Evolutionary conservation across 2,113 vertebrate species (phyloP), one percentile per base, ranked within the genome.

Genomic region (Tachuris rubrigastra): DNA sequence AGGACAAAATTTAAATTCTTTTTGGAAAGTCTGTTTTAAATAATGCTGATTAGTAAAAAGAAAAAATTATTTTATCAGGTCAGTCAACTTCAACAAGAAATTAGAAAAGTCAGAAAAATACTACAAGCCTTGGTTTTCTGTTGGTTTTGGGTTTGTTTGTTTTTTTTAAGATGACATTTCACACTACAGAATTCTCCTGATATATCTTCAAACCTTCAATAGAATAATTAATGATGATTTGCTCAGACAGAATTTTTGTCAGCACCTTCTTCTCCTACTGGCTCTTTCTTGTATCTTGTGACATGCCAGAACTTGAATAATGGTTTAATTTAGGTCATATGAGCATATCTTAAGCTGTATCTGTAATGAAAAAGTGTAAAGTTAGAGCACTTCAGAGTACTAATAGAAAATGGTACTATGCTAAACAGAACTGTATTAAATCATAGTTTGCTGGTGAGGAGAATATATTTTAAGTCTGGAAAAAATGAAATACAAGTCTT

Each of bases 361-460:
- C 93, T 86, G 22, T 56, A 78, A 83, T 65, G 76, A 95, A 94
- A 92, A 93, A 89, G 42, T 78, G 49, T 91, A 55, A 90, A 84
- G 72, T 90, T 90, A 65, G 47, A 31, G 41, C 21, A 28, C 35
- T 80, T 87, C 42, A 63, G 52, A 49, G 10, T 88, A 49, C 90
- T 94, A 95, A 92, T 75, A 89, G 68, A 77, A 92, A 95, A 81
- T 63, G 14, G 6, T 85, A 44, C 71, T 85, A 75, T 88, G 75
- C 85, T 94, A 80, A 94, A 86, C 44, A 79, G 59, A 84, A 27
- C 86, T 60, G 3, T 68, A 28, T 67, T 90, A 90, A 90, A 72
- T 92, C 56, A 80, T 17, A 30, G 5, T 68, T 90, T 91, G 39
- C 39, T 78, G 14, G 13, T 83, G 58, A 67, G 52, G 20, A 84